Conservation (phyloP, 1,140 invertebrate genomes). For the Teleopsis dalmanni region DNA sequence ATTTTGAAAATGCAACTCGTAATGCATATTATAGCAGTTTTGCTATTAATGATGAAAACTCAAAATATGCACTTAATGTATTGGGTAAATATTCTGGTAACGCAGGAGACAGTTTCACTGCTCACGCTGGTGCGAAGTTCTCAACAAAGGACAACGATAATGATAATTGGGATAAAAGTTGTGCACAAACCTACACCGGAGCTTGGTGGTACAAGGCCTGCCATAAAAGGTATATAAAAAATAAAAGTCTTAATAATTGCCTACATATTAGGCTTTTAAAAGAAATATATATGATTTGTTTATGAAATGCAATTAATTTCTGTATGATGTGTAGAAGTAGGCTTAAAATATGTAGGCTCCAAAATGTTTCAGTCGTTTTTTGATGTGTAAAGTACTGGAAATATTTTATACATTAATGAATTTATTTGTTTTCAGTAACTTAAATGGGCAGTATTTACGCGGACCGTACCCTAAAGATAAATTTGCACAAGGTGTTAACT, state of each 20-base stretch:
- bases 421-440: conserved; percentile 8
- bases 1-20: conserved; percentile 47
- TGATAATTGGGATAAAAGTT: conserved; percentile 9
- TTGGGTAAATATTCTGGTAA: conserved; percentile 56
- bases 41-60: conserved; percentile 52
- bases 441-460: conserved; percentile 12
- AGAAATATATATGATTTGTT: no score
- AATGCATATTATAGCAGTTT: conserved; percentile 55
- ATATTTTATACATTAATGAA: not conserved
- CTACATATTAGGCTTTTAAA: no score
- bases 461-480: not conserved
- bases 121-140: conserved; percentile 17
- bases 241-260: no score
- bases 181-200: conserved; percentile 11
- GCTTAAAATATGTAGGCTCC: no score
- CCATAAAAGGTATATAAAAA: conserved; percentile 15
- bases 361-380: no score
- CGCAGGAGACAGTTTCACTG: conserved; percentile 41
- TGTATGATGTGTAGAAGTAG: no score
- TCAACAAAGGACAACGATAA: conserved; percentile 17
- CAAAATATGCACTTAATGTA: conserved; percentile 55
- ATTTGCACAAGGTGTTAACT: conserved; percentile 16
- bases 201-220: conserved; percentile 22
- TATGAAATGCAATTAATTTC: no score
- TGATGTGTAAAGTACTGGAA: no score